Conservation (phyloP, 2,113 vertebrate species). For the Dryoscopus gambensis region DNA sequence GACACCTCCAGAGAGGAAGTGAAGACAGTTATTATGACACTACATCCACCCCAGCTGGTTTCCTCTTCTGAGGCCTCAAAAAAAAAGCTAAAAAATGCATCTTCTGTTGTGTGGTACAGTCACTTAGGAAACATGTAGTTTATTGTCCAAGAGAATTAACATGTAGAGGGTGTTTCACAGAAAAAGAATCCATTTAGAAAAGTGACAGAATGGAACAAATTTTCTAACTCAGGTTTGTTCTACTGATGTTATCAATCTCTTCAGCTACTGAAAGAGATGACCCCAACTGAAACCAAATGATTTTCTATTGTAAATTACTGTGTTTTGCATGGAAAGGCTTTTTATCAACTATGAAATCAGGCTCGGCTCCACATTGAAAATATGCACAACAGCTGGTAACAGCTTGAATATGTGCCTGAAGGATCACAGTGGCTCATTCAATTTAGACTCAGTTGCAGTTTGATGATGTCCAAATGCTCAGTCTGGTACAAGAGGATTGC, state of each 20-base stretch:
- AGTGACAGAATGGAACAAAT: not conserved
- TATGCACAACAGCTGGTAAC: constrained; percentile 51
- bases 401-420: constrained; percentile 41
- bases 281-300: not conserved
- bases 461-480: constrained; percentile 29
- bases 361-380: not conserved
- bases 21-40: not conserved
- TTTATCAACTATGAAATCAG: constrained; percentile 10
- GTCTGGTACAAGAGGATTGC: not conserved
- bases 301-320: not conserved
- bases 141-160: not conserved
- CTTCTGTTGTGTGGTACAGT: not conserved
- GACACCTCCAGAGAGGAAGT: not conserved
- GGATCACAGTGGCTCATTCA: constrained; percentile 37
- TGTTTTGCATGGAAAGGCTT: not conserved
- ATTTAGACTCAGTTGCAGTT: not conserved
- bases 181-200: not conserved
- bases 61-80: not conserved
- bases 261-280: not conserved
- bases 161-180: not conserved
- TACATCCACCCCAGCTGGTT: not conserved
- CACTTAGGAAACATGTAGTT: not conserved
- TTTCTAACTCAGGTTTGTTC: not conserved
- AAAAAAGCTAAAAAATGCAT: not conserved
- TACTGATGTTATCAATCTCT: not conserved